Percentiles rank a stretch among this genome's conserved stretches.
These are phyloP conservation scores for Scaptomyza parva DNA, from an alignment of 2,888 invertebrate genomes.

Conservation along the genomic window DNA sequence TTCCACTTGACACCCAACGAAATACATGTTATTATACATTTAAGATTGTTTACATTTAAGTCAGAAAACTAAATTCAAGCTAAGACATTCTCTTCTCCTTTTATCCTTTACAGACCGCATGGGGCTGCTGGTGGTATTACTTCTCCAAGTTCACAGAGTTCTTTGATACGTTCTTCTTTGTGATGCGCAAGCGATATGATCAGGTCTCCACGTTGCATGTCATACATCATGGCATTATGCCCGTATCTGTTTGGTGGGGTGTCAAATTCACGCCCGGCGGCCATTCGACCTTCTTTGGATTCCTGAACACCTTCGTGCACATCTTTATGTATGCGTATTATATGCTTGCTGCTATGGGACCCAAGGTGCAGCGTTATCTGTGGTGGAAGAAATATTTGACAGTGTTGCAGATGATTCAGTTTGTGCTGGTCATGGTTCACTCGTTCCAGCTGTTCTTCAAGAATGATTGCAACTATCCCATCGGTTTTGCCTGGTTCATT, in stretches of 20 bases:
- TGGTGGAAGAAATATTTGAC: slow-evolving; percentile 99
- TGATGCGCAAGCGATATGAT: slow-evolving; percentile 95
- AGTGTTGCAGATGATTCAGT: slow-evolving; percentile 96
- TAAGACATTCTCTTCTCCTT: too few species aligned
- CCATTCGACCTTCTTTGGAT: slow-evolving; percentile 96
- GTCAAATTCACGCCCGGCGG: slow-evolving; percentile 96
- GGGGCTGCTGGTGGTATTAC: slow-evolving; percentile 97
- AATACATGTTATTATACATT: not conserved
- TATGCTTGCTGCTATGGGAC: slow-evolving; percentile 94
- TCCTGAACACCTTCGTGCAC: slow-evolving; percentile 97
- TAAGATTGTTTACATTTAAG: not conserved
- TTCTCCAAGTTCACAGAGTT: slow-evolving; percentile 97
- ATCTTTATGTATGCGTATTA: slow-evolving; percentile 98
- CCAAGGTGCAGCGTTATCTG: slow-evolving; percentile 92
- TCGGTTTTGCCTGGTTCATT: slow-evolving; percentile 95
- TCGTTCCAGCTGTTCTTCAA: slow-evolving; percentile 94
- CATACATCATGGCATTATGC: slow-evolving; percentile 98
- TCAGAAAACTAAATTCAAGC: not conserved
- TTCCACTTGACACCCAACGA: not conserved
- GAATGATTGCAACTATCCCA: slow-evolving; percentile 95
- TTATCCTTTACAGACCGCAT: slow-evolving; percentile 91
- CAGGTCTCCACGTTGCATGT: slow-evolving; percentile 96
- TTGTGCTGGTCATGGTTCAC: slow-evolving; percentile 94
- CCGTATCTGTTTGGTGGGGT: slow-evolving; percentile 96
- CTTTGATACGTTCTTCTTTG: slow-evolving; percentile 97